These are phyloP conservation scores for Porphyrio hochstetteri DNA, from an alignment of 2,113 vertebrate species.

Conservation along the genomic window DNA sequence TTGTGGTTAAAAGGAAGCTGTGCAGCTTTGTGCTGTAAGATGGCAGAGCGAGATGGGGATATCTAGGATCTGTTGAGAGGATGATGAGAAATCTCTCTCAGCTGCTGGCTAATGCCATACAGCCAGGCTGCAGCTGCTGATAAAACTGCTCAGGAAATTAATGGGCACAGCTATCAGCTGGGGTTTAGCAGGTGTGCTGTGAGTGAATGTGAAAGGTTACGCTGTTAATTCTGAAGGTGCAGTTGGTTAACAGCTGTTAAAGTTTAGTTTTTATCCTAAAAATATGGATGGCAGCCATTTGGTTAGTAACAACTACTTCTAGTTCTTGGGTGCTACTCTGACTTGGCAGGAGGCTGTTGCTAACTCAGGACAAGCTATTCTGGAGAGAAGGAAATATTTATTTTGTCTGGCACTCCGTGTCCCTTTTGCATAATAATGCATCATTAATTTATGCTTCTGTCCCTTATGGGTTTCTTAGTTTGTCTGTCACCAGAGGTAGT, in stretches of 20 bases:
- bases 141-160: not conserved
- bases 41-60: not conserved
- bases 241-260: not conserved
- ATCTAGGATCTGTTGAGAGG: not conserved
- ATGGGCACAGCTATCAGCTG: not conserved
- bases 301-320: not conserved
- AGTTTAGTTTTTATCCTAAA: not conserved
- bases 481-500: not conserved
- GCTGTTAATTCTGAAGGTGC: not conserved
- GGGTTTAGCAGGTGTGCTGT: not conserved
- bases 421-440: not conserved
- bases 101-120: not conserved
- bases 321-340: not conserved
- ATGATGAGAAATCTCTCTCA: not conserved
- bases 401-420: not conserved
- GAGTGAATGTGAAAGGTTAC: not conserved
- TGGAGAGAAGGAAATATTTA: not conserved
- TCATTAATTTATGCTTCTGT: not conserved
- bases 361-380: not conserved
- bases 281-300: not conserved
- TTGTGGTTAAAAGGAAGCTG: rapidly evolving
- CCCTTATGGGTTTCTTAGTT: not conserved
- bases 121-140: not conserved
- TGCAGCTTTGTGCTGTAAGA: not conserved
- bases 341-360: not conserved